Conservation (phyloP, 2,888 invertebrate genomes). For the Aphodius granarius region DNA sequence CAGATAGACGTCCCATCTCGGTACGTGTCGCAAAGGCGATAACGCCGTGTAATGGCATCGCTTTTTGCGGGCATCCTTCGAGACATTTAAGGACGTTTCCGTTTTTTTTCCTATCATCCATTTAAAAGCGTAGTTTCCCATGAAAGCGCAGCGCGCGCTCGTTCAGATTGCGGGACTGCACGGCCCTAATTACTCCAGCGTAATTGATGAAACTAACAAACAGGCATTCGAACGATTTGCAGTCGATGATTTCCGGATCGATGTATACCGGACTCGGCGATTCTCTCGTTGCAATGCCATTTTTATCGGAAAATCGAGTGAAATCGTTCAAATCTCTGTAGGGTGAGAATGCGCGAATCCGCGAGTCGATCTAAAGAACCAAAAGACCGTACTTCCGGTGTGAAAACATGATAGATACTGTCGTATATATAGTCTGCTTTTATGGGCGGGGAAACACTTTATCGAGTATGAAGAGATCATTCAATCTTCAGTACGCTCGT, state of each 20-base stretch:
- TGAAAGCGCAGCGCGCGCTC: background rate
- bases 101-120: background rate
- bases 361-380: background rate
- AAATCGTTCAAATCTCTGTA: background rate
- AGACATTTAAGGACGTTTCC: background rate
- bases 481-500: no score
- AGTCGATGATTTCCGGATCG: background rate
- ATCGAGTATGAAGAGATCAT: background rate
- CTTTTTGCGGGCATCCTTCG: background rate
- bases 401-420: background rate
- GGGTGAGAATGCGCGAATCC: background rate
- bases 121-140: background rate
- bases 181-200: background rate
- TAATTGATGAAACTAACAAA: background rate
- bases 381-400: background rate
- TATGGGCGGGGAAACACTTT: background rate
- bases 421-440: background rate
- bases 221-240: background rate
- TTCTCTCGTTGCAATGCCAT: background rate
- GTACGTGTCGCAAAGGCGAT: constrained; percentile 1
- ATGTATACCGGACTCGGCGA: background rate
- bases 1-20: background rate
- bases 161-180: background rate
- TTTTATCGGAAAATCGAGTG: background rate
- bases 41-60: constrained; percentile 1